Conservation (phyloP, 37 sponge, comb jelly and placozoan species). For the Amphimedon queenslandica region DNA sequence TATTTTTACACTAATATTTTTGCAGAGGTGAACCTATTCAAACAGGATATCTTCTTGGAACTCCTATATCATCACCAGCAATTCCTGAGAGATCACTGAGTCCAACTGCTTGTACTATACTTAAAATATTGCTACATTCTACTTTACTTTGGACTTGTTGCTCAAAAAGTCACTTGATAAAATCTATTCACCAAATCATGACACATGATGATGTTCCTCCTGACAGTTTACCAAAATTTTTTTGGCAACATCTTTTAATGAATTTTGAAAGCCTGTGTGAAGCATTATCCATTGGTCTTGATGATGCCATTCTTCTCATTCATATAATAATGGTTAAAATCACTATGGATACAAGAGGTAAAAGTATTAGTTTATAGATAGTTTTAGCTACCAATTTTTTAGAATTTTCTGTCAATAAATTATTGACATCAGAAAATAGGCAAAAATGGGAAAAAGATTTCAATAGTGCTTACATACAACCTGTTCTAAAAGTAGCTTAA, state of each 20-base stretch:
- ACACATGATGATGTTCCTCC: background rate
- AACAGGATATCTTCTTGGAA: conserved; percentile 54
- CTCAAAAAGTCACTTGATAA: no score
- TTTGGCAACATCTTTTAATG: background rate
- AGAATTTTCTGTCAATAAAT: background rate
- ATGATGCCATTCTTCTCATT: background rate
- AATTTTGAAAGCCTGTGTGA: background rate
- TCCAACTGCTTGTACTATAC: conserved; percentile 2
- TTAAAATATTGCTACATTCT: conserved; percentile 26
- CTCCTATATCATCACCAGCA: conserved; percentile 4
- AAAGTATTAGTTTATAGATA: no score
- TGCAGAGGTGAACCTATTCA: conserved; percentile 44
- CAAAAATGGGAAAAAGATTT: background rate
- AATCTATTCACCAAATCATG: no score
- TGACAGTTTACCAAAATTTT: background rate
- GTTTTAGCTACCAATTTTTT: no score
- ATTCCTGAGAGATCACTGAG: conserved; percentile 18
- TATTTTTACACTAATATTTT: no score
- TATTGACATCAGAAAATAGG: background rate
- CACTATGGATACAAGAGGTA: no score
- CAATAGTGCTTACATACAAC: background rate
- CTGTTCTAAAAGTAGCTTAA: background rate
- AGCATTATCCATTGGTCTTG: background rate
- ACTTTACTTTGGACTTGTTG: conserved; percentile 22
- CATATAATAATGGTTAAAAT: background rate